Conservation (phyloP, 2,797 vertebrate species). For the Heterohyrax brucei region DNA sequence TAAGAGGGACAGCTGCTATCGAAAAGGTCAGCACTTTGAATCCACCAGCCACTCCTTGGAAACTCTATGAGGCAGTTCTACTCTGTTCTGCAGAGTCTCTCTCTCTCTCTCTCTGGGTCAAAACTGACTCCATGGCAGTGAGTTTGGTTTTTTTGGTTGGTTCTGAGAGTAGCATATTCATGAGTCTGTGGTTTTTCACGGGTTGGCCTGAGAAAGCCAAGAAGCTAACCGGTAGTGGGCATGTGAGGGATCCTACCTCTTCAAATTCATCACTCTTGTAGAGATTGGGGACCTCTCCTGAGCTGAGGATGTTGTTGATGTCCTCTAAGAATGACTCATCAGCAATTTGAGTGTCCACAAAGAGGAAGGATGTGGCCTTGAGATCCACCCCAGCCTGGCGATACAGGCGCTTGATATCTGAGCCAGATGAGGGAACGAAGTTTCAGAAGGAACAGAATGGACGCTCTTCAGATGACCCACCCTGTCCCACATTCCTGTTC, state of each 20-base stretch:
- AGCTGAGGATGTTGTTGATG: slow-evolving; percentile 96
- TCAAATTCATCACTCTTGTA: slow-evolving; percentile 95
- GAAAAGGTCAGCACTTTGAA: too few species aligned
- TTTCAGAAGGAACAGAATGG: background rate
- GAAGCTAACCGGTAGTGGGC: background rate
- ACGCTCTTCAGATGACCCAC: background rate
- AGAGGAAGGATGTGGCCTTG: slow-evolving; percentile 94
- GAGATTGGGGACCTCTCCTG: slow-evolving; percentile 96
- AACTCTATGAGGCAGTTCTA: too few species aligned
- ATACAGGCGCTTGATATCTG: slow-evolving; percentile 96
- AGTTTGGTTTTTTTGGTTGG: background rate
- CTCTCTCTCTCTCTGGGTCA: too few species aligned
- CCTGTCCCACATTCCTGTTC: background rate
- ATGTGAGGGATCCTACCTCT: slow-evolving; percentile 89
- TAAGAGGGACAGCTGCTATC: too few species aligned
- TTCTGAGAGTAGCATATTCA: background rate
- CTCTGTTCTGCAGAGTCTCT: too few species aligned
- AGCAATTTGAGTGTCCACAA: slow-evolving; percentile 94
- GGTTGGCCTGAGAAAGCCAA: background rate
- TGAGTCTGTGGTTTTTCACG: background rate
- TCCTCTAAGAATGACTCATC: slow-evolving; percentile 95
- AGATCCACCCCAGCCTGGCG: slow-evolving; percentile 93
- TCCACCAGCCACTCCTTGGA: too few species aligned
- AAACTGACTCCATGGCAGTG: background rate
- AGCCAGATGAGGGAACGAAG: background rate